phyloP scores from a whole-genome alignment of 1,140 invertebrate genomes.

The Aphaenogaster rudis region DNA sequence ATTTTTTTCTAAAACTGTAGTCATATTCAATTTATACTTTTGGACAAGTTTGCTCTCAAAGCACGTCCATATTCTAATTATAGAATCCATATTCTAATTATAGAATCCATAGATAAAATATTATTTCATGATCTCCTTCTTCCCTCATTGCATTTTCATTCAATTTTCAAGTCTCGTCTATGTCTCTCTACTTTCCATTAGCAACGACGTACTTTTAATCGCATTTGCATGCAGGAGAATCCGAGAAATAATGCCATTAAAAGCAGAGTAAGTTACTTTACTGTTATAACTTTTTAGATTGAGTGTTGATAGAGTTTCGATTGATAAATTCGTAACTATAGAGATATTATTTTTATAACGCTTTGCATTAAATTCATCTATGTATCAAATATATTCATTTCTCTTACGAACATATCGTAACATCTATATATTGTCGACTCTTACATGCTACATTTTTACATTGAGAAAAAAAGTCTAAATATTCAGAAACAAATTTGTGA shows the following conservation, averaged over 20 bases:
- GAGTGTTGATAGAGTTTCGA: constrained; percentile 15
- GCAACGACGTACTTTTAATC: constrained; percentile 36
- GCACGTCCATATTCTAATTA: neutral
- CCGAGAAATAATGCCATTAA: constrained; percentile 44
- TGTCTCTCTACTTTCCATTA: constrained; percentile 35
- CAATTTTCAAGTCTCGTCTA: neutral
- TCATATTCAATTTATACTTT: constrained; percentile 11
- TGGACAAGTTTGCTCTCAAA: neutral
- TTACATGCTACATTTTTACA: neutral
- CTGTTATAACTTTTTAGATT: constrained; percentile 33
- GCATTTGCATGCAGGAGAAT: constrained; percentile 50
- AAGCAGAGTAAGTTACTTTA: constrained; percentile 18
- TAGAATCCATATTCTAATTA: neutral
- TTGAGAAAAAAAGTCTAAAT: too few species aligned
- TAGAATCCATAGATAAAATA: constrained; percentile 1
- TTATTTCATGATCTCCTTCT: neutral
- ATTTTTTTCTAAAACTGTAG: neutral
- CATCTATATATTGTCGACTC: neutral
- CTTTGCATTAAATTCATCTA: neutral
- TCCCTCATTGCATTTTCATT: constrained; percentile 32
- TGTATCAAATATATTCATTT: neutral
- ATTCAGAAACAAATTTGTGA: too few species aligned
- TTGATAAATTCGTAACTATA: neutral
- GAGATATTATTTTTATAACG: neutral
- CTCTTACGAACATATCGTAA: neutral